Percentiles rank a stretch among this genome's conserved stretches.
These are phyloP conservation scores for Apoda limacodes DNA, from an alignment of 2,888 invertebrate species.

Conservation along the genomic window DNA sequence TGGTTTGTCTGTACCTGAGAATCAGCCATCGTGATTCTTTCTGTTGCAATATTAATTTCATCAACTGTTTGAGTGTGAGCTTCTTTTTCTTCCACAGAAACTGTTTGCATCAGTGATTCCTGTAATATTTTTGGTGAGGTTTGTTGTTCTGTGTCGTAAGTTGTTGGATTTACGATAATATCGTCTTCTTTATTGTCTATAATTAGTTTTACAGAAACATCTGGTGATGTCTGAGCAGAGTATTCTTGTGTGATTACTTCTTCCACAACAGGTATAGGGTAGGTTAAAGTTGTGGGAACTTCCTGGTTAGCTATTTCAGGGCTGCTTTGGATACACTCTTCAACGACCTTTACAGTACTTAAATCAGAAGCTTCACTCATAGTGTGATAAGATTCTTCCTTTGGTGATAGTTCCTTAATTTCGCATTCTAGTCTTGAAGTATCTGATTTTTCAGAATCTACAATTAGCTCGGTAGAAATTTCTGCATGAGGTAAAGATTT, in stretches of 20 bases:
- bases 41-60: constrained; percentile 30
- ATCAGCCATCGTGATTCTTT: constrained; percentile 46
- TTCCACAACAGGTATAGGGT: constrained; percentile 71
- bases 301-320: constrained; percentile 53
- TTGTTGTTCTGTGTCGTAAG: constrained; percentile 55
- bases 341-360: constrained; percentile 73
- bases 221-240: constrained; percentile 72
- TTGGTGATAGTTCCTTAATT: constrained; percentile 60
- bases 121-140: constrained; percentile 62
- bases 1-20: constrained; percentile 56
- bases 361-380: constrained; percentile 70
- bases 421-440: constrained; percentile 62
- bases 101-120: constrained; percentile 73
- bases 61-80: constrained; percentile 51
- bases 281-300: constrained; percentile 66
- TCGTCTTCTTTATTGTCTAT: constrained; percentile 41
- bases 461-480: constrained; percentile 14
- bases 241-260: constrained; percentile 68
- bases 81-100: constrained; percentile 56
- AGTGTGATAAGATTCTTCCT: constrained; percentile 70
- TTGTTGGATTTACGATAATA: constrained; percentile 34
- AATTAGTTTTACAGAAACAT: constrained; percentile 30
- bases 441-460: constrained; percentile 38
- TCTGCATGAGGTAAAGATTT: constrained; percentile 45
- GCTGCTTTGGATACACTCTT: constrained; percentile 71